Evolutionary conservation across 2,888 invertebrate genomes (phyloP).

Genomic region (Dolichomitus sp.): DNA sequence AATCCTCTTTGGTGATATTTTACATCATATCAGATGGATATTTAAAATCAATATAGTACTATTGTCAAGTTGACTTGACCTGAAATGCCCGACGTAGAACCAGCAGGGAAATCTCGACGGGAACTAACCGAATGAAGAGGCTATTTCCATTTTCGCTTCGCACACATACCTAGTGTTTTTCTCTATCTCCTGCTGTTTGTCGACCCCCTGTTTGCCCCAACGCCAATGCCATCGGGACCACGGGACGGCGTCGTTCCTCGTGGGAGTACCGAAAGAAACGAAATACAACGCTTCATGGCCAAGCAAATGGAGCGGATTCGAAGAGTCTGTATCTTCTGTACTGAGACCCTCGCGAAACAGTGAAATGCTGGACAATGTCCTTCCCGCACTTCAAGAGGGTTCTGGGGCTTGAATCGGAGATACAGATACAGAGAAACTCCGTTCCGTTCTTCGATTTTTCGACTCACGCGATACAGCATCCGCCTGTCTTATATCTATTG

Average conservation of each 20-base stretch:
- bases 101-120: conserved; percentile 44
- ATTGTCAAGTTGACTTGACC: not conserved
- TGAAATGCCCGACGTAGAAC: conserved; percentile 14
- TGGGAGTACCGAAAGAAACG: conserved; percentile 46
- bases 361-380: conserved; percentile 38
- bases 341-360: conserved; percentile 27
- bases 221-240: conserved; percentile 48
- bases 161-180: conserved; percentile 20
- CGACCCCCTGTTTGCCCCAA: conserved; percentile 28
- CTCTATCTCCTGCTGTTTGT: conserved; percentile 5
- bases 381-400: conserved; percentile 16
- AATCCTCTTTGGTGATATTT: not conserved
- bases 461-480: conserved; percentile 23
- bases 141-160: conserved; percentile 56
- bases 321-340: conserved; percentile 17
- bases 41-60: not conserved
- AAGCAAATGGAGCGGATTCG: conserved; percentile 27
- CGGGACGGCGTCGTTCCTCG: conserved; percentile 46
- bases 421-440: conserved; percentile 8
- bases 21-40: not conserved
- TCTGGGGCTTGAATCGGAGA: conserved; percentile 11
- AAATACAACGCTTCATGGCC: conserved; percentile 37
- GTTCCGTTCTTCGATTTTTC: conserved; percentile 17
- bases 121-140: conserved; percentile 42
- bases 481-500: not conserved